A percentile compares a stretch with the other conserved stretches of the same genome.
Conservation (phyloP, 2,113 vertebrate species). For the Lipotes vexillifer region DNA sequence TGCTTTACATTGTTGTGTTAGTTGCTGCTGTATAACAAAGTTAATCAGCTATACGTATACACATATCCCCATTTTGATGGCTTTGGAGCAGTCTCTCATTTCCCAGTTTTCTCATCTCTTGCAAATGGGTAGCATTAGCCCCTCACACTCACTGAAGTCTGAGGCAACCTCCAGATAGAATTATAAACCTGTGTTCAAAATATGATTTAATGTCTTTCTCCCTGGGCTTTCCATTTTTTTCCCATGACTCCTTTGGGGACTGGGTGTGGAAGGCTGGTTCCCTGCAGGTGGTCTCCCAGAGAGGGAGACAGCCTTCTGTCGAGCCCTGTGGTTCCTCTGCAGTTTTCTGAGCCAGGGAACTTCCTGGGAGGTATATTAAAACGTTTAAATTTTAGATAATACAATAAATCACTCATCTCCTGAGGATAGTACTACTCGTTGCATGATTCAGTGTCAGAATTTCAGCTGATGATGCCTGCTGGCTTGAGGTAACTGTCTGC, state of each 20-base stretch:
- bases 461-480: not conserved
- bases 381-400: not conserved
- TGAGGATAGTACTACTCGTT: not conserved
- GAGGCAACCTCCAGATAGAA: not conserved
- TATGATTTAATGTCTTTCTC: not conserved
- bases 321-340: not conserved
- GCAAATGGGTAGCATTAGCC: not conserved
- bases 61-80: not conserved
- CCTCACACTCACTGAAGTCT: not conserved
- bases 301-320: not conserved
- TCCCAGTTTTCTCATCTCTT: not conserved
- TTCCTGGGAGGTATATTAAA: conserved; percentile 14
- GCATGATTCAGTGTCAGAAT: not conserved
- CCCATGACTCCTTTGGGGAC: not conserved
- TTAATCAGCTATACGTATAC: no score
- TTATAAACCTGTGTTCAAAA: not conserved
- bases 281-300: not conserved
- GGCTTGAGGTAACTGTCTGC: not conserved
- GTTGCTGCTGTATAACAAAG: no score
- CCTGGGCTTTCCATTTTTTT: not conserved
- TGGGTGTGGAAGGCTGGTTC: not conserved
- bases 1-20: no score
- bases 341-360: not conserved
- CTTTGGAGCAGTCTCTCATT: not conserved
- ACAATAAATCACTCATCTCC: conserved; percentile 33